Evolutionary conservation across 2,888 invertebrate genomes (phyloP).

Genomic region (Caenorhabditis angaria): DNA sequence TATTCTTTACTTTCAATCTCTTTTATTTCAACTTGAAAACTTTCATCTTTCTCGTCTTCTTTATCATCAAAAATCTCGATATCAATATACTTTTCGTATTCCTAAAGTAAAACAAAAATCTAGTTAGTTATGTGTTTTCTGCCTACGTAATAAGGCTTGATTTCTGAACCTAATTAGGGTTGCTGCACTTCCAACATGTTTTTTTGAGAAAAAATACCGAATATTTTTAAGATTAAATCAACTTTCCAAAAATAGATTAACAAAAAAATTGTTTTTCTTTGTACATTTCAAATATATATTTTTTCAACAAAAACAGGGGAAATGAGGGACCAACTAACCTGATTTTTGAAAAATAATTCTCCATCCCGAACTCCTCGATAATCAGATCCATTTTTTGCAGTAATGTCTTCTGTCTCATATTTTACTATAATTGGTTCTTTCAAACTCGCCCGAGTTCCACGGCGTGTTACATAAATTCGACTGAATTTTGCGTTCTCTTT

Average conservation of each 20-base stretch:
- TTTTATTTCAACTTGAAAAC: slow-evolving; percentile 76
- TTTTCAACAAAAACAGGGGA: neutral
- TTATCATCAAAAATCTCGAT: slow-evolving; percentile 77
- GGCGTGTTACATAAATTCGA: slow-evolving; percentile 42
- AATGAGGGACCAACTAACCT: neutral
- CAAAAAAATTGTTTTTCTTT: neutral
- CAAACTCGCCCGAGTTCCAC: slow-evolving; percentile 20
- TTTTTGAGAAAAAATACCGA: slow-evolving; percentile 44
- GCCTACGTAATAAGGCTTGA: neutral
- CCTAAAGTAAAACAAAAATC: slow-evolving; percentile 58
- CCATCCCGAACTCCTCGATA: slow-evolving; percentile 68
- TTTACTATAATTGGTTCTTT: slow-evolving; percentile 69
- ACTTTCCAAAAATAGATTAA: neutral
- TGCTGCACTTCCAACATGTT: slow-evolving; percentile 52
- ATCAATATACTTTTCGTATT: slow-evolving; percentile 76
- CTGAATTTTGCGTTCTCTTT: slow-evolving; percentile 51
- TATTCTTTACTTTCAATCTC: slow-evolving; percentile 71
- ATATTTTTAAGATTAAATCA: neutral
- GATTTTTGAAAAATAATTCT: slow-evolving; percentile 33
- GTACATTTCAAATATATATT: neutral
- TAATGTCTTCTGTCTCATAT: slow-evolving; percentile 77
- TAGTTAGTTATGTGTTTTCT: neutral
- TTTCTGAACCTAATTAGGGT: neutral
- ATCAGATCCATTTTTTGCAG: slow-evolving; percentile 76
- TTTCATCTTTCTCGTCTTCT: slow-evolving; percentile 78